A percentile compares a stretch with the other conserved stretches of the same genome.
Conservation (phyloP, 1,140 invertebrate species). For the Orchestia grillus region DNA sequence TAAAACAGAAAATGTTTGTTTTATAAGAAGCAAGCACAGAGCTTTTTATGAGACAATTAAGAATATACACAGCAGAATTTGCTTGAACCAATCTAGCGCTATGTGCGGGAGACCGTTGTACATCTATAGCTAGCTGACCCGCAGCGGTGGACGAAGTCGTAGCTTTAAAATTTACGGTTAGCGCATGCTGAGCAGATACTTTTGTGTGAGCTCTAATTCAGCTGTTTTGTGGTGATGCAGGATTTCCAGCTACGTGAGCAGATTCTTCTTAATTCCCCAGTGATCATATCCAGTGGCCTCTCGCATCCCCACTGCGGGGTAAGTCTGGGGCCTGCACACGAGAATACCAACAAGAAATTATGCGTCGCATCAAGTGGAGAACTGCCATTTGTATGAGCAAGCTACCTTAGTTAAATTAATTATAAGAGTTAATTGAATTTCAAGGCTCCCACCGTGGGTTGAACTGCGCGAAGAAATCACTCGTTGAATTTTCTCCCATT, state of each 20-base stretch:
- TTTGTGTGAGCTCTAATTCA: too few species aligned
- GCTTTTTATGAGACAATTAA: too few species aligned
- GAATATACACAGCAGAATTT: too few species aligned
- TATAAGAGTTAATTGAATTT: not conserved
- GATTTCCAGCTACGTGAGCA: not conserved
- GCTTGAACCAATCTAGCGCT: too few species aligned
- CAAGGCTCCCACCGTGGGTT: not conserved
- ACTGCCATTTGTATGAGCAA: not conserved
- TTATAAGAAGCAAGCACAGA: too few species aligned
- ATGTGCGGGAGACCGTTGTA: too few species aligned
- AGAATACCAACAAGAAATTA: not conserved
- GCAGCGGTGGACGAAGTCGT: too few species aligned
- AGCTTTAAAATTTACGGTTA: too few species aligned
- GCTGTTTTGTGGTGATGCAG: not conserved
- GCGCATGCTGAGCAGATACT: too few species aligned
- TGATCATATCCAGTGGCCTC: not conserved
- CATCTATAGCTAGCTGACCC: too few species aligned
- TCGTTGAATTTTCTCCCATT: not conserved
- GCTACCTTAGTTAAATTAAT: not conserved
- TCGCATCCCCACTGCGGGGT: not conserved
- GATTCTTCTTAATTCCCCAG: not conserved
- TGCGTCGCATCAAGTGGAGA: not conserved
- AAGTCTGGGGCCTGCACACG: not conserved
- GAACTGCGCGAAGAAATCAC: not conserved
- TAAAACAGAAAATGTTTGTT: too few species aligned